Percentiles rank a stretch among this genome's conserved stretches.
These are phyloP conservation scores for Hypolimnas misippus DNA, from an alignment of 2,888 invertebrate species.

Conservation along the genomic window DNA sequence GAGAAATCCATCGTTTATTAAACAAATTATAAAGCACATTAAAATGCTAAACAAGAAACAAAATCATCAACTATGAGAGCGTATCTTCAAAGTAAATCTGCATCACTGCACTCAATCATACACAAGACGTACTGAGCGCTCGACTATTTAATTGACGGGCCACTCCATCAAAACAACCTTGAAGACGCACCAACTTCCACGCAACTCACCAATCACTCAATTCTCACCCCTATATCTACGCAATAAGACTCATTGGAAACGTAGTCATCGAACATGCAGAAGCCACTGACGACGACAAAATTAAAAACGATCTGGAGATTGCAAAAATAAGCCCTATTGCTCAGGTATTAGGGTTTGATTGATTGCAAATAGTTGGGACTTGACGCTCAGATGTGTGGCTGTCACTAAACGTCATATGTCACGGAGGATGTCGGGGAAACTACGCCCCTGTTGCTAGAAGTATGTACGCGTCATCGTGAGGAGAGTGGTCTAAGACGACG, in stretches of 20 bases:
- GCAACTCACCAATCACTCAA: constrained; percentile 43
- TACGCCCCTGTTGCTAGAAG: constrained; percentile 58
- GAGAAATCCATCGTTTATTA: constrained; percentile 15
- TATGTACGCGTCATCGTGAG: constrained; percentile 44
- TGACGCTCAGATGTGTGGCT: constrained; percentile 55
- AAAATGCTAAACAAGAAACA: constrained; percentile 38
- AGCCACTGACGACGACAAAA: constrained; percentile 27
- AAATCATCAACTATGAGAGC: constrained; percentile 40
- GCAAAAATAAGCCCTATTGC: constrained; percentile 15
- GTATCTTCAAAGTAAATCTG: constrained; percentile 68
- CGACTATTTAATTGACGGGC: constrained; percentile 78
- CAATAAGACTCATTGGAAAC: constrained; percentile 47
- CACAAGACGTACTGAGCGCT: constrained; percentile 68
- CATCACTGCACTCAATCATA: constrained; percentile 80
- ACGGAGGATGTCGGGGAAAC: constrained; percentile 62
- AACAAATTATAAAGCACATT: constrained; percentile 35
- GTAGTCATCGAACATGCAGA: constrained; percentile 29
- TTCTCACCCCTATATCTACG: constrained; percentile 53
- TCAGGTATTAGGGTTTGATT: constrained; percentile 9
- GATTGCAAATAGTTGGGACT: constrained; percentile 40
- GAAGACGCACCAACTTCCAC: constrained; percentile 55
- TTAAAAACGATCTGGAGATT: constrained; percentile 13
- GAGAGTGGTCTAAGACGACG: constrained; percentile 48
- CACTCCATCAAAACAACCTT: constrained; percentile 80
- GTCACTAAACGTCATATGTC: constrained; percentile 71